A percentile compares a stretch with the other conserved stretches of the same genome.
Conservation (phyloP, 1,140 invertebrate species). For the Drosophila bocki region DNA sequence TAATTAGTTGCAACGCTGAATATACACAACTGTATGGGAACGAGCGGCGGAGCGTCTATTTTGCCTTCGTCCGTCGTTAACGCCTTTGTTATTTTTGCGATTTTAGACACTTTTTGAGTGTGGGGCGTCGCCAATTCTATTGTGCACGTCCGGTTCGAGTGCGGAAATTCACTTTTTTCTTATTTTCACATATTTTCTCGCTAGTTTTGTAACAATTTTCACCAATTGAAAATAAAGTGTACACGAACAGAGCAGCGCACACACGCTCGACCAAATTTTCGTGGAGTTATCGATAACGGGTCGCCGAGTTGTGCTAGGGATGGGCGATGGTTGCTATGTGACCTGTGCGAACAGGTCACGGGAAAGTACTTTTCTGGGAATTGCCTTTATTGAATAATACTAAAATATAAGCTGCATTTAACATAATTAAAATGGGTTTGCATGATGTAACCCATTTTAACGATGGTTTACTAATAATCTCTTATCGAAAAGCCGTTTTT, state of each 20-base stretch:
- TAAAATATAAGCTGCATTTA: no score
- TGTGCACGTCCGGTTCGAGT: slow-evolving; percentile 18
- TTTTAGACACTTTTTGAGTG: slow-evolving; percentile 31
- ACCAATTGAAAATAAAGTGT: slow-evolving; percentile 63
- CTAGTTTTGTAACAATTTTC: slow-evolving; percentile 71
- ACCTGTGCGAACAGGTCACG: background rate
- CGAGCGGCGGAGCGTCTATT: slow-evolving; percentile 48
- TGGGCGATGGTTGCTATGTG: slow-evolving; percentile 33
- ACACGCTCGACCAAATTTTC: slow-evolving; percentile 57
- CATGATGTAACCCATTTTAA: no score
- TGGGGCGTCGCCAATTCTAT: slow-evolving; percentile 21
- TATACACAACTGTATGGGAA: slow-evolving; percentile 44
- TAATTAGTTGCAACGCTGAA: slow-evolving; percentile 39
- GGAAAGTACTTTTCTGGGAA: no score
- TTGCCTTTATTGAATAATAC: no score
- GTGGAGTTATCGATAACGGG: slow-evolving; percentile 57
- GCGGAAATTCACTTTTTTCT: slow-evolving; percentile 10
- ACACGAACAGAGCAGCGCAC: slow-evolving; percentile 55
- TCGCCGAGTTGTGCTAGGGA: slow-evolving; percentile 25
- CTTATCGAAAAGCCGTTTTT: background rate
- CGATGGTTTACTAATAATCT: no score
- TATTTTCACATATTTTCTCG: slow-evolving; percentile 68
- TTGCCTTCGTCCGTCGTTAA: slow-evolving; percentile 45
- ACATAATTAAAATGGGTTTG: no score
- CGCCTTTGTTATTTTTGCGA: slow-evolving; percentile 67